phyloP scores from a whole-genome alignment of 2,113 vertebrate species.

The Pseudopipra pipra region DNA sequence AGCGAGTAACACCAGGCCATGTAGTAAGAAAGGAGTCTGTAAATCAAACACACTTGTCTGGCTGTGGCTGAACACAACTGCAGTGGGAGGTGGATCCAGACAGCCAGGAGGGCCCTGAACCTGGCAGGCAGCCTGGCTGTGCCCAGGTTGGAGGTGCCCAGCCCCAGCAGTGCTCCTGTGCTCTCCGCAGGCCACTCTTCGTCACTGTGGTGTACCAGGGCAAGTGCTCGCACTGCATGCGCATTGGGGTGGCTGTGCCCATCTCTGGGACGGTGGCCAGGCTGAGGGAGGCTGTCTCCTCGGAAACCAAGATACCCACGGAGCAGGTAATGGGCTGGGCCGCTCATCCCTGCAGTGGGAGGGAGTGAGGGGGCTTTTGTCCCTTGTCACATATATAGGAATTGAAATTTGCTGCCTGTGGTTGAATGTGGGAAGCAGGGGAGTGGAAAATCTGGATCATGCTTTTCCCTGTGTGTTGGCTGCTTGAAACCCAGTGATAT shows the following conservation, averaged over 20 bases:
- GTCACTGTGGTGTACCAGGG: constrained; percentile 96
- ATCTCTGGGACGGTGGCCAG: constrained; percentile 89
- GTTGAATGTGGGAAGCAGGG: background rate
- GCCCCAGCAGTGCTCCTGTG: background rate
- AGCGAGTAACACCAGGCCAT: background rate
- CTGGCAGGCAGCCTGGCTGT: background rate
- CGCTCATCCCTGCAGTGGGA: accelerated
- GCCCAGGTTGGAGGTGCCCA: background rate
- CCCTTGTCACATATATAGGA: accelerated
- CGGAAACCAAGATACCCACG: constrained; percentile 94
- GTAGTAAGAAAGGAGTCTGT: background rate
- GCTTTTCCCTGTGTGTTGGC: background rate
- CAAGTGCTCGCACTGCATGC: constrained; percentile 97
- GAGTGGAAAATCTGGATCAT: background rate
- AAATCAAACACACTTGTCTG: accelerated
- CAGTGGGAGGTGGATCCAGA: accelerated
- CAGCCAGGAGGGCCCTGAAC: background rate
- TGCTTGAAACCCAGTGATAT: background rate
- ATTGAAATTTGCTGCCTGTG: accelerated
- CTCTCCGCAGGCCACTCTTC: constrained; percentile 85
- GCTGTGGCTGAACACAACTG: accelerated
- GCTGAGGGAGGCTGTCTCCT: constrained; percentile 90
- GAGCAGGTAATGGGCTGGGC: constrained; percentile 83
- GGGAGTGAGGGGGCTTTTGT: background rate
- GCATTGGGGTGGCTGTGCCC: constrained; percentile 93